phyloP scores from a whole-genome alignment of 2,113 vertebrate genomes.

The Donacobius atricapilla region DNA sequence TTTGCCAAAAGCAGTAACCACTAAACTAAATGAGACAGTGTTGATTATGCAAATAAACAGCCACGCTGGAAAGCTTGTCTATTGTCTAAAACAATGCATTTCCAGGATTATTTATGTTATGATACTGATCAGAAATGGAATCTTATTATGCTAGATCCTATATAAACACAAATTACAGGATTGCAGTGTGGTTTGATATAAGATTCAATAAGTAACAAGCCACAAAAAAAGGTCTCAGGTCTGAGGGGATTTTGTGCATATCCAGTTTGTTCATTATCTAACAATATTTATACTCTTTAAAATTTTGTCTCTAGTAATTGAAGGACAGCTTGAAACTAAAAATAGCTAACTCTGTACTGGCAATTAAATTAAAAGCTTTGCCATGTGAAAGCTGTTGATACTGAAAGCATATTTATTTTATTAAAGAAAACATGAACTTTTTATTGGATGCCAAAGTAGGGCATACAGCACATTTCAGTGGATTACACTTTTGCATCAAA shows the following conservation, averaged over 20 bases:
- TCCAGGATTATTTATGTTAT: neutral
- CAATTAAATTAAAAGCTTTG: conserved; percentile 23
- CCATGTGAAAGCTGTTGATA: neutral
- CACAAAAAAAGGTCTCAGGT: neutral
- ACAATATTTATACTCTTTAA: neutral
- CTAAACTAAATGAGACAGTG: neutral
- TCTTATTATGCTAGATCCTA: neutral
- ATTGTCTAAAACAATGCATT: neutral
- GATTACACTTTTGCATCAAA: neutral
- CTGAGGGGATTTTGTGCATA: neutral
- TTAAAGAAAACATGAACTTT: neutral
- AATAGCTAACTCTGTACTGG: neutral
- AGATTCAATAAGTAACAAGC: neutral
- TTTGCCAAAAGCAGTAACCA: conserved; percentile 11
- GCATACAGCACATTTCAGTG: neutral
- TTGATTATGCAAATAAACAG: conserved; percentile 19
- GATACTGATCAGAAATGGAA: neutral
- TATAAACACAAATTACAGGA: neutral
- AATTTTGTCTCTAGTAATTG: neutral
- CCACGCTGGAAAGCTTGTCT: neutral
- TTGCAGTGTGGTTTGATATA: neutral
- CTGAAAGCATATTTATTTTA: neutral
- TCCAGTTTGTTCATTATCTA: neutral
- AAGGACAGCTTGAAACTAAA: neutral
- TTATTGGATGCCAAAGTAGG: neutral